Evolutionary conservation across 2,113 vertebrate genomes (phyloP).

Genomic region (Lamprotornis superbus): DNA sequence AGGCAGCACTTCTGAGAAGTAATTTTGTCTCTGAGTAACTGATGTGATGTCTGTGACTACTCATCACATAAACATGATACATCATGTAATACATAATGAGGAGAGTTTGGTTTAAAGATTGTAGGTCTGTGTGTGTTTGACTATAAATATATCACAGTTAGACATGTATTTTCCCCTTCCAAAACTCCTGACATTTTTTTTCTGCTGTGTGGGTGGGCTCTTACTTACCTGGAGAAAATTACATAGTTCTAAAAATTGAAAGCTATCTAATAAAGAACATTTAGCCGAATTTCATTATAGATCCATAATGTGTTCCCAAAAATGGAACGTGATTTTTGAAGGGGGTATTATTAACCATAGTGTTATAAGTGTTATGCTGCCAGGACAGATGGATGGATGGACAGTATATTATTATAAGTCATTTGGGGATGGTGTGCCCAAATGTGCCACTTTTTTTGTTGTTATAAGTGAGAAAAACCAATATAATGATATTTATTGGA

Average conservation of each 20-base stretch:
- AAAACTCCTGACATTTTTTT: neutral
- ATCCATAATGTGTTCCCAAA: slow-evolving; percentile 3
- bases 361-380: neutral
- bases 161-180: neutral
- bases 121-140: neutral
- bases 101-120: neutral
- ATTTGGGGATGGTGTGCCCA: neutral
- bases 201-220: neutral
- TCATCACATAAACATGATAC: neutral
- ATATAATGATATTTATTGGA: neutral
- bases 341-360: neutral
- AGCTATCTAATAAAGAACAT: neutral
- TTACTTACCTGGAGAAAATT: neutral
- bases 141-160: neutral
- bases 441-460: neutral
- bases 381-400: neutral
- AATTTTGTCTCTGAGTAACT: neutral
- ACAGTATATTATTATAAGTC: neutral
- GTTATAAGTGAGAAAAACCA: neutral
- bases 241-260: neutral
- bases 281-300: slow-evolving; percentile 14
- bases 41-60: neutral
- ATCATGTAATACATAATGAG: neutral
- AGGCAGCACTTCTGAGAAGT: neutral
- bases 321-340: slow-evolving; percentile 36